A percentile compares a stretch with the other conserved stretches of the same genome.
phyloP scores from a whole-genome alignment of 2,797 vertebrate genomes.

The Pseudocheirus occidentalis region DNA sequence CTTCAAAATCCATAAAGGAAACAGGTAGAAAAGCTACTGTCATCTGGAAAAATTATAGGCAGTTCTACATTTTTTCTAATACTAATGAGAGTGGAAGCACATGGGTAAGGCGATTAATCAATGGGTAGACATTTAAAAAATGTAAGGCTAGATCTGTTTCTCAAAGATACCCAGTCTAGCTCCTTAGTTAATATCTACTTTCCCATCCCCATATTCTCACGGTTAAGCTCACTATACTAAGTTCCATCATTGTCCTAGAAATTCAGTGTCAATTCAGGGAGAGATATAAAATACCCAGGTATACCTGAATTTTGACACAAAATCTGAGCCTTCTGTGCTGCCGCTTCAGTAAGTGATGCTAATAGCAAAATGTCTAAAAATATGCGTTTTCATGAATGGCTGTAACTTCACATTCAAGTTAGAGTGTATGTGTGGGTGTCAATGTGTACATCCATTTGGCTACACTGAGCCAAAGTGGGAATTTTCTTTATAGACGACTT shows the following conservation, averaged over 20 bases:
- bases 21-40: background rate
- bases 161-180: background rate
- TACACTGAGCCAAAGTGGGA: background rate
- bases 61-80: background rate
- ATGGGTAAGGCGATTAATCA: too few species aligned
- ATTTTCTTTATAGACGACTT: conserved; percentile 7
- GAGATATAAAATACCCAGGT: background rate
- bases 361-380: background rate
- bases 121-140: background rate
- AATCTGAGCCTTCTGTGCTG: conserved; percentile 5
- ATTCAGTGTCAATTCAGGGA: background rate
- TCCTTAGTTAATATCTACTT: background rate
- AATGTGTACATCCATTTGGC: too few species aligned
- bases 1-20: background rate
- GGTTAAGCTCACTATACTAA: background rate
- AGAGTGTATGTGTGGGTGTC: background rate
- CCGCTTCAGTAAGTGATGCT: background rate
- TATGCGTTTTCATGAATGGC: background rate
- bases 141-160: accelerated
- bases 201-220: background rate
- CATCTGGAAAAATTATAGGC: background rate
- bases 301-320: background rate
- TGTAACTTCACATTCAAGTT: conserved; percentile 21
- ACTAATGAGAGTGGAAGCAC: background rate
- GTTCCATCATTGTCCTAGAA: background rate